Evolutionary conservation across 2,888 invertebrate species (phyloP).

Genomic region (Lagria hirta): DNA sequence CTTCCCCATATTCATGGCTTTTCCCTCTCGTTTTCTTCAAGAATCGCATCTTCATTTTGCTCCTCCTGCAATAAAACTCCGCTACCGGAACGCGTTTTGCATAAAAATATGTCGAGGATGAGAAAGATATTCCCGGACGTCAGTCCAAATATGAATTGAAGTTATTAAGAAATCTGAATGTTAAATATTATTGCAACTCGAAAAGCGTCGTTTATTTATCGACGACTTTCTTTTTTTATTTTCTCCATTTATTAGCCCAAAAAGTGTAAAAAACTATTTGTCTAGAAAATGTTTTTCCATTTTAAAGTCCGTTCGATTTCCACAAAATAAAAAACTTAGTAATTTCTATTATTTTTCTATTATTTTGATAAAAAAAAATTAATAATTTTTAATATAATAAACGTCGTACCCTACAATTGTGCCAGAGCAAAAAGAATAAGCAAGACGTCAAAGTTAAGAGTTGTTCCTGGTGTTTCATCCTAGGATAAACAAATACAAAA

Average conservation of each 20-base stretch:
- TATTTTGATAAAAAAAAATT: no score
- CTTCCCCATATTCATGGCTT: constrained; percentile 43
- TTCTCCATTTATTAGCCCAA: constrained; percentile 37
- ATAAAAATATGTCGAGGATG: constrained; percentile 52
- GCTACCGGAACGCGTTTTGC: constrained; percentile 52
- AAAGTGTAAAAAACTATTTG: no score
- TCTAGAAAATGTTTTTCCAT: no score
- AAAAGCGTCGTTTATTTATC: constrained; percentile 39
- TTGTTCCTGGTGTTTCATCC: no score
- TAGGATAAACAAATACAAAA: no score
- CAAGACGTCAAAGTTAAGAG: no score
- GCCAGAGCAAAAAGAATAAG: no score
- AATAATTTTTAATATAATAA: no score
- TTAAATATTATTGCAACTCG: constrained; percentile 40
- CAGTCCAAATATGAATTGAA: constrained; percentile 49
- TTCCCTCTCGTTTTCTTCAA: constrained; percentile 37
- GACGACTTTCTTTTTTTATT: constrained; percentile 40
- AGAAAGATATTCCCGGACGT: constrained; percentile 42
- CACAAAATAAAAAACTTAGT: not conserved
- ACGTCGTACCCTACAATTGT: no score
- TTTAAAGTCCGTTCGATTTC: constrained; percentile 29
- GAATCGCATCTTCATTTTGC: constrained; percentile 51
- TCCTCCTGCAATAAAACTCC: constrained; percentile 51
- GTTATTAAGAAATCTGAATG: constrained; percentile 50
- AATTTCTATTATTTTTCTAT: constrained; percentile 3